phyloP scores from a whole-genome alignment of 2,888 invertebrate genomes.

The Apamea monoglypha region DNA sequence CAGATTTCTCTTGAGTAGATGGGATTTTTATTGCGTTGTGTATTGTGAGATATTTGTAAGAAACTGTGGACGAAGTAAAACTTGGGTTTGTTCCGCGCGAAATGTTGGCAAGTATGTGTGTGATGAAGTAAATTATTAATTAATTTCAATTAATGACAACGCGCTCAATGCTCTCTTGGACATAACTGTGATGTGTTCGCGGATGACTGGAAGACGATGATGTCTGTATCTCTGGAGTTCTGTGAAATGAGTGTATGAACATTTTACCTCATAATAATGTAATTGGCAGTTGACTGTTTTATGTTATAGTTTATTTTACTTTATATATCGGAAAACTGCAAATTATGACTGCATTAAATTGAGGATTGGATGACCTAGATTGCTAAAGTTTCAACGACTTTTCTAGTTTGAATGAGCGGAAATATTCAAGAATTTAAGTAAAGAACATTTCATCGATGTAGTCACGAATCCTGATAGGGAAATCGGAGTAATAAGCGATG shows the following conservation, averaged over 20 bases:
- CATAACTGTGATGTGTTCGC: not conserved
- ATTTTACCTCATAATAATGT: not conserved
- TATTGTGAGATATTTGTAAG: no score
- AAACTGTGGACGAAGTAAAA: not conserved
- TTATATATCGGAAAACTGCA: not conserved
- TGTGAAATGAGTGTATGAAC: not conserved
- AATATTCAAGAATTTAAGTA: not conserved
- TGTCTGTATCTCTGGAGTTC: not conserved
- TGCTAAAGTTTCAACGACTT: not conserved
- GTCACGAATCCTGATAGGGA: not conserved
- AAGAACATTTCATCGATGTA: not conserved
- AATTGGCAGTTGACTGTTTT: not conserved
- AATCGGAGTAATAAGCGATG: no score
- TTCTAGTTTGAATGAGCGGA: not conserved
- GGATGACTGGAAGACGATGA: not conserved
- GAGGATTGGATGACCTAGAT: not conserved
- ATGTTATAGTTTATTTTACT: not conserved
- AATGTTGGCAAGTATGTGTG: not conserved
- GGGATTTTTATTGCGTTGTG: constrained; percentile 25
- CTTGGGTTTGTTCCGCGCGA: not conserved
- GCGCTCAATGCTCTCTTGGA: not conserved
- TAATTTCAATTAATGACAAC: not conserved
- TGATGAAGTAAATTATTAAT: not conserved
- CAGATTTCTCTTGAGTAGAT: constrained; percentile 57
- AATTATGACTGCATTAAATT: not conserved